Evolutionary conservation across 2,888 invertebrate species (phyloP).

Genomic region (Agrochola lychnidis): DNA sequence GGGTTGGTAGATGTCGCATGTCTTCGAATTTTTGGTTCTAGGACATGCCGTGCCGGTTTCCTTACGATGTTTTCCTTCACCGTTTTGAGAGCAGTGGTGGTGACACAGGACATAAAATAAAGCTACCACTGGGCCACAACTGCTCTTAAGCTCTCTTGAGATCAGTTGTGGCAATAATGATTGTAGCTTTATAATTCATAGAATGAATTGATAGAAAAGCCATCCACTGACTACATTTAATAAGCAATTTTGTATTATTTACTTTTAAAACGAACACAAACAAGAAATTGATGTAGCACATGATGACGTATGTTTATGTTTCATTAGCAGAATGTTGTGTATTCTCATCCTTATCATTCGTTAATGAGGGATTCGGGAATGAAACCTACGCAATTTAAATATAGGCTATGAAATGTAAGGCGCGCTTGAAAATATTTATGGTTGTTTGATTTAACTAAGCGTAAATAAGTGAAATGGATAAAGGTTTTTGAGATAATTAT

Average conservation of each 20-base stretch:
- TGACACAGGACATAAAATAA: too few relatives aligned
- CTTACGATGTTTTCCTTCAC: too few relatives aligned
- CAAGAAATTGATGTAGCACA: not conserved
- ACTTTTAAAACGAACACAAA: not conserved
- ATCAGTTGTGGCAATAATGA: not conserved
- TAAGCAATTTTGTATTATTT: not conserved
- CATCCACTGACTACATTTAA: not conserved
- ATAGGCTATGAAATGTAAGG: not conserved
- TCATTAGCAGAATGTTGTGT: not conserved
- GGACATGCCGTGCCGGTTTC: too few relatives aligned
- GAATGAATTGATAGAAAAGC: not conserved
- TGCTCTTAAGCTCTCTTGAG: too few relatives aligned
- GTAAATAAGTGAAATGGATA: not conserved
- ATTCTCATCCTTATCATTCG: not conserved
- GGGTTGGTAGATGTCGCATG: too few relatives aligned
- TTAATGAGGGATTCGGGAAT: constrained; percentile 31
- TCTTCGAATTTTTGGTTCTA: too few relatives aligned
- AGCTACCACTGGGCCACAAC: too few relatives aligned
- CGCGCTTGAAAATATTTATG: not conserved
- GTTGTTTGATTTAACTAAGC: not conserved
- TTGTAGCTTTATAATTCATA: not conserved
- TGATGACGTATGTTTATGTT: not conserved
- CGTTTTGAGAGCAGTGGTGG: too few relatives aligned
- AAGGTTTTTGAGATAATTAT: not conserved
- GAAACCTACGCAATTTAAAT: constrained; percentile 19